These are phyloP conservation scores for Rhamnusium bicolor DNA, from an alignment of 2,888 invertebrate species.

Conservation along the genomic window DNA sequence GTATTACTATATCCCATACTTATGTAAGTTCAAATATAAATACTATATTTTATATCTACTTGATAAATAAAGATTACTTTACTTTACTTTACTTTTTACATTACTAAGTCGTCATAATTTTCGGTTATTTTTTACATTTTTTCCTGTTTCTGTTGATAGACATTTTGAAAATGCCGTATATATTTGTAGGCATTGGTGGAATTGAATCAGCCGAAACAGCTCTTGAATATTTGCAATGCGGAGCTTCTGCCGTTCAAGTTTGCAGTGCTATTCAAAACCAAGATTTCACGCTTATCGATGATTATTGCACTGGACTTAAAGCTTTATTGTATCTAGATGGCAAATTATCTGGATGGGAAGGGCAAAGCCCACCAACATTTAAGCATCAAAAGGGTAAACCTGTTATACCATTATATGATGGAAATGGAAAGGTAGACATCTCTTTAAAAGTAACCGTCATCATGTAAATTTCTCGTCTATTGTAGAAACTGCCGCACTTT, in stretches of 20 bases:
- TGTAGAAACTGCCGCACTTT: slow-evolving; percentile 89
- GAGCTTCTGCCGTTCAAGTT: slow-evolving; percentile 93
- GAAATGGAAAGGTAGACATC: slow-evolving; percentile 65
- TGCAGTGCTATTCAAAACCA: slow-evolving; percentile 99
- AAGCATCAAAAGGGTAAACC: slow-evolving; percentile 96
- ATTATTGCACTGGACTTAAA: slow-evolving; percentile 92
- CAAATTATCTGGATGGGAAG: slow-evolving; percentile 86
- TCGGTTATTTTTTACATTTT: no score
- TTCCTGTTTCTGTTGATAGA: no score
- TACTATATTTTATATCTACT: no score
- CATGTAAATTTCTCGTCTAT: slow-evolving; percentile 35
- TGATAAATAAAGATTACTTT: no score
- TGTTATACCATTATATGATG: slow-evolving; percentile 78
- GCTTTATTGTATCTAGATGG: slow-evolving; percentile 87
- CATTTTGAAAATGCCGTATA: no score
- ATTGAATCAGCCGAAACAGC: slow-evolving; percentile 97
- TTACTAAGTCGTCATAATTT: no score
- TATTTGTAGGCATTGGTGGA: slow-evolving; percentile 89
- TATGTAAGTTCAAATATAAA: no score
- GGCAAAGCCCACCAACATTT: slow-evolving; percentile 92
- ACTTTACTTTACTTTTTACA: no score
- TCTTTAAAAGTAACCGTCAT: no score
- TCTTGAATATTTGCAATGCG: slow-evolving; percentile 94
- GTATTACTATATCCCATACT: no score
- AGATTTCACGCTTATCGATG: slow-evolving; percentile 97